A percentile compares a stretch with the other conserved stretches of the same genome.
These are phyloP conservation scores for Argyresthia goedartella DNA, from an alignment of 2,888 invertebrate species.

Conservation along the genomic window DNA sequence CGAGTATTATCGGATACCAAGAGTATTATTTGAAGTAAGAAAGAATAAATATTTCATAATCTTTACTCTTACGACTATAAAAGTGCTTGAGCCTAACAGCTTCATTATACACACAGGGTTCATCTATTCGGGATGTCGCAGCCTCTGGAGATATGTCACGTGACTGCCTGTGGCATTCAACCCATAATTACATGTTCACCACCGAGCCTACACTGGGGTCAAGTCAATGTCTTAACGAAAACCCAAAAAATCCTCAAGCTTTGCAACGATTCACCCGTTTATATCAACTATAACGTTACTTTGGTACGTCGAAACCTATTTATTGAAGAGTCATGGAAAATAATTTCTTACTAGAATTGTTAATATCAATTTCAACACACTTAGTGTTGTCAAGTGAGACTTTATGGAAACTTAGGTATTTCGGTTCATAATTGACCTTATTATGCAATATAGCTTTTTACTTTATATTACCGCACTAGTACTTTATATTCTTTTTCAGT, in stretches of 20 bases:
- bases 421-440: no score
- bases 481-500: no score
- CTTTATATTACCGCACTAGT: no score
- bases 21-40: slow-evolving; percentile 39
- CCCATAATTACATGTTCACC: slow-evolving; percentile 76
- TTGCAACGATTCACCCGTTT: slow-evolving; percentile 79
- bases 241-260: slow-evolving; percentile 63
- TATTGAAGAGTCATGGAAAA: background rate
- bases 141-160: slow-evolving; percentile 53
- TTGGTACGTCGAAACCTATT: slow-evolving; percentile 41
- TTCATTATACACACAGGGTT: slow-evolving; percentile 22
- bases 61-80: background rate
- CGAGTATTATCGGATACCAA: slow-evolving; percentile 53
- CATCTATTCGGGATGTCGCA: slow-evolving; percentile 50
- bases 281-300: slow-evolving; percentile 65
- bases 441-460: no score
- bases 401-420: no score
- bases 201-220: slow-evolving; percentile 73
- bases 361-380: no score
- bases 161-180: slow-evolving; percentile 72
- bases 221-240: slow-evolving; percentile 67
- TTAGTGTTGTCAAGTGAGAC: no score
- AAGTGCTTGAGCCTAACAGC: background rate
- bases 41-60: background rate
- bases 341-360: no score